These are phyloP conservation scores for Parnassius orleans DNA, from an alignment of 2,888 invertebrate genomes.

Conservation along the genomic window DNA sequence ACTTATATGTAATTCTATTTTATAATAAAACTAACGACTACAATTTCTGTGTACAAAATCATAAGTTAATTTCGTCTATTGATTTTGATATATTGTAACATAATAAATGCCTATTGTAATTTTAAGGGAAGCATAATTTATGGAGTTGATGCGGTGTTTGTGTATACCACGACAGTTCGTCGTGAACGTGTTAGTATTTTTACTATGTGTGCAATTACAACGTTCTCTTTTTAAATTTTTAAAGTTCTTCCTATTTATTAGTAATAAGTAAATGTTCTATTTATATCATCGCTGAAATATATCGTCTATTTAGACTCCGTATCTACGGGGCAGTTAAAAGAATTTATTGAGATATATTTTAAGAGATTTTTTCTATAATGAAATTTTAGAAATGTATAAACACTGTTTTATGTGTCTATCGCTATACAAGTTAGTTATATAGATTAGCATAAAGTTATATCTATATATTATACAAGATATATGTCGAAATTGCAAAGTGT, in stretches of 20 bases:
- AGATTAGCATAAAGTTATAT: conserved; percentile 49
- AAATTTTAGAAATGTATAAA: conserved; percentile 66
- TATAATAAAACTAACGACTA: conserved; percentile 37
- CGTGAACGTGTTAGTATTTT: conserved; percentile 51
- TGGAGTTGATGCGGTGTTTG: conserved; percentile 10
- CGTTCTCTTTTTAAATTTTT: conserved; percentile 65
- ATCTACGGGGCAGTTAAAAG: conserved; percentile 54
- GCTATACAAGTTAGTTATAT: conserved; percentile 65
- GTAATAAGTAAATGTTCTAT: conserved; percentile 69
- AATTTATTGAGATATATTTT: conserved; percentile 76
- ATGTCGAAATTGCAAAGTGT: conserved; percentile 52
- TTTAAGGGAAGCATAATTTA: conserved; percentile 28
- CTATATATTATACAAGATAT: conserved; percentile 41
- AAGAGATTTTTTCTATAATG: conserved; percentile 74
- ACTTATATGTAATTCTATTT: conserved; percentile 54
- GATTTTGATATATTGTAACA: conserved; percentile 27
- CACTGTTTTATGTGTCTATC: conserved; percentile 72
- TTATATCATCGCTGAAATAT: conserved; percentile 65
- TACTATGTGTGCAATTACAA: conserved; percentile 73
- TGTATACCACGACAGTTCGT: background rate
- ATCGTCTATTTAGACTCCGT: conserved; percentile 56
- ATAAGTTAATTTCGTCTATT: conserved; percentile 37
- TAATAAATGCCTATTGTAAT: conserved; percentile 29
- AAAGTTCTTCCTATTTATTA: conserved; percentile 77
- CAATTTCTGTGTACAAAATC: conserved; percentile 50